Evolutionary conservation across 2,113 vertebrate species (phyloP), one percentile per base, ranked within the genome.

Genomic region (Oreochromis niloticus): DNA sequence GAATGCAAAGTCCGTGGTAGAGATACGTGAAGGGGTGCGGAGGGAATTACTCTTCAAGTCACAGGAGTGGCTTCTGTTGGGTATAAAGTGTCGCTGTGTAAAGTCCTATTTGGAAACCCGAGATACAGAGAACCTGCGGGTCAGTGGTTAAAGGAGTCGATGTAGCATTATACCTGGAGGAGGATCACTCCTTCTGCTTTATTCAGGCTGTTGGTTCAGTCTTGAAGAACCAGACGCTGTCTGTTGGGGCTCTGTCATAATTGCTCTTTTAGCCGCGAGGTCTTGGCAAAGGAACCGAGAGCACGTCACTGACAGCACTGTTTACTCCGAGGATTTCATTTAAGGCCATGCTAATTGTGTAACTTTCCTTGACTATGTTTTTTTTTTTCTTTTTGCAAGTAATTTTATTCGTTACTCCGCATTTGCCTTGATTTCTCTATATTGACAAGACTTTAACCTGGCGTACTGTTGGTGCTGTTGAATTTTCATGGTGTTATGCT

Each of bases 41-140:
- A 39, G 61, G 61, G 61, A 39, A 39, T 66, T 36, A 7, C 10
- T 66, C 61, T 22, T 92, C 80, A 80, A 91, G 85, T 79, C 81
- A 86, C 78, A 75, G 36, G 36, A 80, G 80, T 54, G 30, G 66
- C 22, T 61, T 3, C 11, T 34, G 81, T 43, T 22, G 75, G 5
- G 63, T 92, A 52, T 95, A 54, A 16, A 61, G 24, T 93, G 61
- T 93, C 86, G 9, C 3, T 81, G 22, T 84, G 73, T 50, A 30
- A 34, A 32, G 68, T 16, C 68, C 30, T 36, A n/a, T 41, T 36
- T 80, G 61, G 85, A 86, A 93, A 92, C 75, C 79, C 6, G 7
- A 87, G 66, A 50, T 39, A n/a, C 54, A 41, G 24, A 3, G 80
- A 61, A 82, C 46, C 46, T 41, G 4, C n/a, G 52, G 48, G 73